Conservation (phyloP, 2,888 invertebrate species). For the Venusia cambrica region DNA sequence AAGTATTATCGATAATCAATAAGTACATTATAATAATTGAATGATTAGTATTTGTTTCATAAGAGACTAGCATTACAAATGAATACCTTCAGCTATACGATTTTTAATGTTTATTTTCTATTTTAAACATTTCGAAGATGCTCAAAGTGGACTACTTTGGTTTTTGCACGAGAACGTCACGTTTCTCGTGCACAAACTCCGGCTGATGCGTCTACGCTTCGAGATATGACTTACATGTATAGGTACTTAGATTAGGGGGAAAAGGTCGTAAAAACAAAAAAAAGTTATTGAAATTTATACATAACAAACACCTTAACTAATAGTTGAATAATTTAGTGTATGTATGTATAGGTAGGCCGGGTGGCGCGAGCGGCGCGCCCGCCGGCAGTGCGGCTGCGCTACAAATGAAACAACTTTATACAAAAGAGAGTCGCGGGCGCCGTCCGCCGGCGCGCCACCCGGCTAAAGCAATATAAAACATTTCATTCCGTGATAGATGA, state of each 20-base stretch:
- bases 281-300: constrained; percentile 76
- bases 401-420: constrained; percentile 67
- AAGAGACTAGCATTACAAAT: constrained; percentile 82
- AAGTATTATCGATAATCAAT: constrained; percentile 81
- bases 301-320: constrained; percentile 80
- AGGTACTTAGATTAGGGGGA: constrained; percentile 78
- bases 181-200: constrained; percentile 64
- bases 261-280: constrained; percentile 77
- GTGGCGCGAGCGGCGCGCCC: constrained; percentile 42
- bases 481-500: constrained; percentile 78
- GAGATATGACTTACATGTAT: constrained; percentile 79
- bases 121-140: constrained; percentile 78
- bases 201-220: constrained; percentile 74
- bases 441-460: constrained; percentile 44
- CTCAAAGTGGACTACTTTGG: constrained; percentile 75
- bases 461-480: constrained; percentile 78
- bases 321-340: constrained; percentile 76
- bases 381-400: constrained; percentile 44
- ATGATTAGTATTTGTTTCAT: constrained; percentile 81
- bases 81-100: constrained; percentile 81
- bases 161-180: constrained; percentile 61
- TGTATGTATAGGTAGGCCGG: constrained; percentile 45
- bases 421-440: constrained; percentile 48
- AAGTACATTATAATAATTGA: constrained; percentile 81
- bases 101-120: constrained; percentile 75